Evolutionary conservation across 2,888 invertebrate genomes (phyloP).

Genomic region (Cylloceria caligata): DNA sequence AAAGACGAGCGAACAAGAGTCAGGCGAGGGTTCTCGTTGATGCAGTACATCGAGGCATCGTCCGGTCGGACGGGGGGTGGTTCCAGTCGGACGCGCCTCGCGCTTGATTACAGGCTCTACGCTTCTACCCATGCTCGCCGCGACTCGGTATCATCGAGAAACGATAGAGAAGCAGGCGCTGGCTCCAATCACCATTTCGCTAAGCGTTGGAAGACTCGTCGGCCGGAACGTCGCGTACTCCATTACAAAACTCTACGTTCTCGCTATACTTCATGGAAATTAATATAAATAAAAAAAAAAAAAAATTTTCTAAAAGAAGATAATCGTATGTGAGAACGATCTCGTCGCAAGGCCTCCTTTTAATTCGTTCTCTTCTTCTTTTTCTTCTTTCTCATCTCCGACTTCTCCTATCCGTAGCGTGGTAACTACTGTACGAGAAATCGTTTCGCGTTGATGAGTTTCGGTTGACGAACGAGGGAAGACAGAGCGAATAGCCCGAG

Average conservation of each 20-base stretch:
- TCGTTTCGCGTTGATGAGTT: conserved; percentile 68
- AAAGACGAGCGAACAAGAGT: conserved; percentile 25
- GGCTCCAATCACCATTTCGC: conserved; percentile 54
- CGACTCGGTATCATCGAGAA: conserved; percentile 22
- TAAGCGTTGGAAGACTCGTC: conserved; percentile 32
- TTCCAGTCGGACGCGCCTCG: conserved; percentile 60
- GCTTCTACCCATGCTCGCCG: conserved; percentile 26
- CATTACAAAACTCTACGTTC: conserved; percentile 1
- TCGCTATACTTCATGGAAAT: background rate
- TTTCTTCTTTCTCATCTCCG: background rate
- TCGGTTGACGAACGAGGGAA: conserved; percentile 69
- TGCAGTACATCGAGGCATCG: conserved; percentile 9
- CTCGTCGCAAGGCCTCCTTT: background rate
- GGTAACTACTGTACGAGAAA: conserved; percentile 41
- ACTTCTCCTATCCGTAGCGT: background rate
- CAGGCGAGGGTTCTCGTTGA: background rate
- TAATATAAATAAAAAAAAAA: background rate
- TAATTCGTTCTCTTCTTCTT: background rate
- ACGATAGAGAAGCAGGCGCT: conserved; percentile 45
- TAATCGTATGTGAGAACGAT: background rate
- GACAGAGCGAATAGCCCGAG: background rate
- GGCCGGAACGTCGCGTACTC: conserved; percentile 21
- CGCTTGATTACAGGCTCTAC: conserved; percentile 66
- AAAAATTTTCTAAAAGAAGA: background rate
- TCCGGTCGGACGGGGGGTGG: conserved; percentile 55